These are phyloP conservation scores for Drosophila paranaensis DNA, from an alignment of 2,888 invertebrate genomes.

Conservation along the genomic window DNA sequence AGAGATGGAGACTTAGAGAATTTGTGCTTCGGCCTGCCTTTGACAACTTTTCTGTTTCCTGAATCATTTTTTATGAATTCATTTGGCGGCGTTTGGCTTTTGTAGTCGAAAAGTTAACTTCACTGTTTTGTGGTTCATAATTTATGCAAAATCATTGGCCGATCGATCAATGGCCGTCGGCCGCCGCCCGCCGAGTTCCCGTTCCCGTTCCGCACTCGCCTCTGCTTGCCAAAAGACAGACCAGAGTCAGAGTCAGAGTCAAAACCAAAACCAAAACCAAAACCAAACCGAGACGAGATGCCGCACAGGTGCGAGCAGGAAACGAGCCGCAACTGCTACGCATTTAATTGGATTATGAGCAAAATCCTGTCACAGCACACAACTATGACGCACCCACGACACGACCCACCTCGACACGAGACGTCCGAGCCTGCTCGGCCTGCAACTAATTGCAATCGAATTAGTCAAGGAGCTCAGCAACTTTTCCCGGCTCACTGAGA, in stretches of 20 bases:
- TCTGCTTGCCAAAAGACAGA: constrained; percentile 46
- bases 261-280: constrained; percentile 14
- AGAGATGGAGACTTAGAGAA: constrained; percentile 28
- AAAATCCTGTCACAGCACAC: constrained; percentile 75
- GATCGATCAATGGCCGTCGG: constrained; percentile 71
- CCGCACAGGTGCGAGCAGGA: constrained; percentile 77
- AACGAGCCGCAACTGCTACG: constrained; percentile 58
- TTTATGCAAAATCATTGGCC: constrained; percentile 79
- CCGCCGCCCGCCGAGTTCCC: constrained; percentile 41
- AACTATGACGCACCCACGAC: constrained; percentile 61
- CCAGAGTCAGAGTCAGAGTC: neutral
- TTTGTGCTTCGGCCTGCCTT: constrained; percentile 22
- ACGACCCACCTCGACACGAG: constrained; percentile 31
- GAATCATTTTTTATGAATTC: constrained; percentile 48
- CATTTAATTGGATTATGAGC: constrained; percentile 78
- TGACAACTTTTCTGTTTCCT: constrained; percentile 30
- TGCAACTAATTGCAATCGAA: constrained; percentile 76
- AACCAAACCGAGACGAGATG: constrained; percentile 32
- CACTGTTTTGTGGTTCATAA: constrained; percentile 59
- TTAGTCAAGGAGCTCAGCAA: constrained; percentile 80
- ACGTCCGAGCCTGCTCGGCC: constrained; percentile 31
- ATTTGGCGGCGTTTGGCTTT: constrained; percentile 67
- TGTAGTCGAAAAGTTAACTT: constrained; percentile 61
- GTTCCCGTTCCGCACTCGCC: constrained; percentile 1
- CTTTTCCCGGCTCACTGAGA: constrained; percentile 54